Evolutionary conservation across 2,888 invertebrate species (phyloP), one percentile per base, ranked within the genome.

Genomic region (Rhopalosiphum nymphaeae): DNA sequence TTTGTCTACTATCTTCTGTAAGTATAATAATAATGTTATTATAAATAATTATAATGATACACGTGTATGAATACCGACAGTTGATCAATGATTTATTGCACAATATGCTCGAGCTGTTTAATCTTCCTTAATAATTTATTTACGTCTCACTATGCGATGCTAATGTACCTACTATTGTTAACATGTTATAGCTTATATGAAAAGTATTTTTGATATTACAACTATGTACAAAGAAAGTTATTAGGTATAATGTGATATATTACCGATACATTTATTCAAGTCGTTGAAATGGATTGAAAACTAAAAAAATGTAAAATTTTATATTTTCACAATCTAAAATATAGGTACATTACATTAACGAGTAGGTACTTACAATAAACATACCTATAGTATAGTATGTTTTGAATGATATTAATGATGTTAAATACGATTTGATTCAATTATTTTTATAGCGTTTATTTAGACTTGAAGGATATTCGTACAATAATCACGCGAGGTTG

Each of bases 1-100:
- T 42, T 91, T 91, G 53, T 90, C 61, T 42, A 21, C 61, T 36
- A 3, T 29, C 26, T 87, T 86, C 90, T 94, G 91, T 13, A 86
- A 92, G 46, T 13, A 36, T 36, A 78, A 78, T 78, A 78, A 36
- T 67, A n/a, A 67, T n/a, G n/a, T 16, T 36, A 78, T 21, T 36
- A 78, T 16, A 29, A 36, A 78, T 67, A n/a, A 36, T 29, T 29
- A 57, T 78, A 36, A 21, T 42, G 0, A 36, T 36, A 78, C 21
- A 36, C 36, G 21, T 36, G 36, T 36, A 21, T 21, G 21, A 36
- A 78, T 36, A 78, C 21, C 21, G 36, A 36, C 21, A 9, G 36
- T 78, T 21, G 21, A n/a, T n/a, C 21, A 25, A 36, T 78, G 7
- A 78, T 78, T 78, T 7, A 36, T 36, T 42, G 78, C 21, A 78